These are phyloP conservation scores for Heterotilapia buettikoferi DNA, from an alignment of 2,113 vertebrate genomes.

Conservation along the genomic window DNA sequence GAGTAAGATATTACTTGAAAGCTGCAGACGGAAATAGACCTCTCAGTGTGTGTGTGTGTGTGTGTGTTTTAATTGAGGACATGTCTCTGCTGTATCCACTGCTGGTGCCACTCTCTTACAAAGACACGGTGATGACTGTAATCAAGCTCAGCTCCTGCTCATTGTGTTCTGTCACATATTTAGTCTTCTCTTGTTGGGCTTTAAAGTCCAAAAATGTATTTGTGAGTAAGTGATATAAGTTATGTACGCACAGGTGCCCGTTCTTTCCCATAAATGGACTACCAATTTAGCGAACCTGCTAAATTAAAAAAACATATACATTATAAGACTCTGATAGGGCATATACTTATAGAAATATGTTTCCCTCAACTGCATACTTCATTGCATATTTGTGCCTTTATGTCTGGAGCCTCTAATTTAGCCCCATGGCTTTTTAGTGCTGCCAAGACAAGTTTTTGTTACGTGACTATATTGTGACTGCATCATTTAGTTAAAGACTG, in stretches of 20 bases:
- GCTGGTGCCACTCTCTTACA: conserved; percentile 18
- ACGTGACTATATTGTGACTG: not conserved
- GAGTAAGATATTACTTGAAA: conserved; percentile 51
- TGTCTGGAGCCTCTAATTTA: not conserved
- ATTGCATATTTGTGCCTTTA: not conserved
- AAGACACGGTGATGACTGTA: conserved; percentile 33
- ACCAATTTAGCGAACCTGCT: not conserved
- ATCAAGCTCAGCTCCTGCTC: conserved; percentile 22
- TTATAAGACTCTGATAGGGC: not conserved
- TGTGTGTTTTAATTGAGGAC: conserved; percentile 40
- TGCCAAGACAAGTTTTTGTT: not conserved
- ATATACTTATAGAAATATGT: not conserved
- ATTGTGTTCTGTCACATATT: not conserved
- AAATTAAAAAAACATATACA: not conserved
- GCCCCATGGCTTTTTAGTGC: not conserved
- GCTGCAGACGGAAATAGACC: conserved; percentile 54
- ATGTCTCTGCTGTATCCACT: conserved; percentile 17
- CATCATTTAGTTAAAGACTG: not conserved
- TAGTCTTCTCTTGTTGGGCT: not conserved
- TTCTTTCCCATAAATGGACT: not conserved
- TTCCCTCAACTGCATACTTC: not conserved
- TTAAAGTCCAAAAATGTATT: not conserved
- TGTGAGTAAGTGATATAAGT: not conserved
- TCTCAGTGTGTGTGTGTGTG: conserved; percentile 11
- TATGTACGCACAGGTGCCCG: not conserved